Conservation (phyloP, 1,140 invertebrate species). For the Drosophila pachea region DNA sequence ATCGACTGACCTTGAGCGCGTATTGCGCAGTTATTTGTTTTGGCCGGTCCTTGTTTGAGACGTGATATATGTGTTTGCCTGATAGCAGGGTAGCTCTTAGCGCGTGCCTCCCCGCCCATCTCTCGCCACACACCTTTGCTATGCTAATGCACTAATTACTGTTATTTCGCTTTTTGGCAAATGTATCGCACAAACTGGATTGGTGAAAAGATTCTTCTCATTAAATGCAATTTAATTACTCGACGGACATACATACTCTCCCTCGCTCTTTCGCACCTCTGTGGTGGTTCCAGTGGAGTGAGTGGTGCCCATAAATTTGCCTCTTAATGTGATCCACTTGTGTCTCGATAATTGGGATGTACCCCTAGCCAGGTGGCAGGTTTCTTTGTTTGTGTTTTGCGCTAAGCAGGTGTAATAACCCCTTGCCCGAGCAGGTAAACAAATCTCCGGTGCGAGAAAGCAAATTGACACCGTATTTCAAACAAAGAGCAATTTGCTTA, state of each 20-base stretch:
- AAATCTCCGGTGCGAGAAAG: conserved; percentile 12
- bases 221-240: conserved; percentile 1
- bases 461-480: conserved; percentile 7
- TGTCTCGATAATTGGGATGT: neutral
- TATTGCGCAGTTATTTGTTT: too few species aligned
- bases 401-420: conserved; percentile 13
- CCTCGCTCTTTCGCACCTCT: too few species aligned
- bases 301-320: neutral
- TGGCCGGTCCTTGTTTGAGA: too few species aligned
- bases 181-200: neutral
- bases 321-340: conserved; percentile 2
- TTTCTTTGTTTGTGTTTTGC: neutral
- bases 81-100: neutral
- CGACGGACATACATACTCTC: neutral
- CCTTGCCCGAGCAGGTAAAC: conserved; percentile 1
- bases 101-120: too few species aligned
- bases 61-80: too few species aligned
- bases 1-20: too few species aligned
- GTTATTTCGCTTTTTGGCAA: neutral
- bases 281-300: neutral
- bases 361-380: conserved; percentile 6
- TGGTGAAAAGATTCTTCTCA: neutral
- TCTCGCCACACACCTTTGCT: too few species aligned
- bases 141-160: neutral
- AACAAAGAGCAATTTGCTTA: neutral